phyloP scores from a whole-genome alignment of 1,140 invertebrate species.

The Monomorium pharaonis region DNA sequence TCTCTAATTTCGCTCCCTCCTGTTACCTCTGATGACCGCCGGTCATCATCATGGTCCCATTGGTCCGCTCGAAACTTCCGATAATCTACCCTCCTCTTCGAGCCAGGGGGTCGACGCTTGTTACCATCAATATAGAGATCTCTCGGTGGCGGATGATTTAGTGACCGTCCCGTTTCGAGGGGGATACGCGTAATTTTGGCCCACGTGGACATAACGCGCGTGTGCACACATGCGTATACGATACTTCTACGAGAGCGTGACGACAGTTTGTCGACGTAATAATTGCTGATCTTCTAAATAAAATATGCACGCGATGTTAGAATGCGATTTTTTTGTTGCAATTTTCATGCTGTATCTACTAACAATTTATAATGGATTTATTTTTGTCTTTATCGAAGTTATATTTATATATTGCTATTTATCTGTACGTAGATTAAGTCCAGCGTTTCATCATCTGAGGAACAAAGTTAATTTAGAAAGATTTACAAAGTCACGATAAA shows the following conservation, averaged over 20 bases:
- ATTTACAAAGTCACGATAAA: neutral
- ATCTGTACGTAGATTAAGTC: neutral
- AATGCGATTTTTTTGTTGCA: neutral
- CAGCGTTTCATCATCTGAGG: neutral
- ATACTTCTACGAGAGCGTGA: constrained; percentile 1
- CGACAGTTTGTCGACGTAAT: neutral
- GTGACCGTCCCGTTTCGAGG: constrained; percentile 22
- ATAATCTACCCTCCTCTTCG: constrained; percentile 59
- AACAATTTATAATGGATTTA: neutral
- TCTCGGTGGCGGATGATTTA: constrained; percentile 56
- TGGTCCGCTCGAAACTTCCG: neutral
- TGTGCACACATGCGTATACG: neutral
- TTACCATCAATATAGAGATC: neutral
- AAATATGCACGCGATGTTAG: neutral
- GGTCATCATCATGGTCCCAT: neutral
- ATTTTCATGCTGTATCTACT: neutral
- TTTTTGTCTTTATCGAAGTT: neutral
- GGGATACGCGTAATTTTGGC: constrained; percentile 35
- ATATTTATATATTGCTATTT: neutral
- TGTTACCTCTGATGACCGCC: neutral
- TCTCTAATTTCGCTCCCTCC: constrained; percentile 16
- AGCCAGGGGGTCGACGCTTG: constrained; percentile 2
- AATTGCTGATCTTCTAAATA: neutral
- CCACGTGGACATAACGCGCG: constrained; percentile 44
- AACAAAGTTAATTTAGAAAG: neutral